Conservation (phyloP, 2,888 invertebrate genomes). For the Chorisops tibialis region DNA sequence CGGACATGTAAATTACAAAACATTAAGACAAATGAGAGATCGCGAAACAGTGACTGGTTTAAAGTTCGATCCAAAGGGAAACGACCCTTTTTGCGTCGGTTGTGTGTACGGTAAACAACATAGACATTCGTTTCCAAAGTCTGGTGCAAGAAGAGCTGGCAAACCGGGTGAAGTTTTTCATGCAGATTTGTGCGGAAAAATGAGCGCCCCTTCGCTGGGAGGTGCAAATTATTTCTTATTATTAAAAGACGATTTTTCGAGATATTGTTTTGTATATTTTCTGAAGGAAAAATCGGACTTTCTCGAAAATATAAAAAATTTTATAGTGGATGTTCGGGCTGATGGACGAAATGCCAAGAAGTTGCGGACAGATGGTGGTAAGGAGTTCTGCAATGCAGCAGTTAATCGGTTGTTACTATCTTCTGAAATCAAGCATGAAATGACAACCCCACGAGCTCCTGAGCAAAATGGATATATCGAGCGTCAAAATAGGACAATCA, state of each 20-base stretch:
- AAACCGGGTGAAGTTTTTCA: constrained; percentile 32
- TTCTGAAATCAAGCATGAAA: constrained; percentile 30
- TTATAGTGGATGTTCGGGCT: constrained; percentile 29
- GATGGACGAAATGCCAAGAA: constrained; percentile 29
- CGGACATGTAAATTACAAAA: constrained; percentile 30
- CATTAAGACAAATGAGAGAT: constrained; percentile 21
- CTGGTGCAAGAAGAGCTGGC: no score
- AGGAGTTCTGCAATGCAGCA: constrained; percentile 31
- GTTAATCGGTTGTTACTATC: constrained; percentile 17
- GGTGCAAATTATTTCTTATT: no score
- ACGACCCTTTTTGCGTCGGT: no score
- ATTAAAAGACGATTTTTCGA: constrained; percentile 35
- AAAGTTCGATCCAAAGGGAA: no score
- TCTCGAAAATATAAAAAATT: constrained; percentile 28
- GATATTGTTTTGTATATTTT: constrained; percentile 34
- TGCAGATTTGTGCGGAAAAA: constrained; percentile 34
- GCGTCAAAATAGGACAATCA: no score
- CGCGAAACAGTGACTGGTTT: constrained; percentile 9
- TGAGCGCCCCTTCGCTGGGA: no score
- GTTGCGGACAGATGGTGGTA: constrained; percentile 30
- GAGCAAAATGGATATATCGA: no score
- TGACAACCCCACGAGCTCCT: no score
- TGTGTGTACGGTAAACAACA: no score
- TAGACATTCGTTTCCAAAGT: no score
- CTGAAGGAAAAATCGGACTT: constrained; percentile 34